Conservation (phyloP, 2,113 vertebrate species). For the Cygnus buccinator region DNA sequence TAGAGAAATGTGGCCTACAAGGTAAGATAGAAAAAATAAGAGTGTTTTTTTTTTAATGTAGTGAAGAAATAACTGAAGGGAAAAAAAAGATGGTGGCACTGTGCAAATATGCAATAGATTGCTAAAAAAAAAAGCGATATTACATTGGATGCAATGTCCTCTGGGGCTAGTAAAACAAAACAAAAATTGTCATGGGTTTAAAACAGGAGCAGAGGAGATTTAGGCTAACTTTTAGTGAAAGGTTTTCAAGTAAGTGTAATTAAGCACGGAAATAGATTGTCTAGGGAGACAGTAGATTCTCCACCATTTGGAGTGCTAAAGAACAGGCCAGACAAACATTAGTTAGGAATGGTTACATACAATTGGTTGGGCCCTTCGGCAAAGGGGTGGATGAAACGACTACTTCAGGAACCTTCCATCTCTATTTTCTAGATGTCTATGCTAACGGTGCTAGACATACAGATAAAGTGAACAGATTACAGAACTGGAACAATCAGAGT, state of each 20-base stretch:
- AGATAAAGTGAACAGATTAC: background rate
- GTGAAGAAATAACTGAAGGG: background rate
- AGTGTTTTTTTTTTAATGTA: background rate
- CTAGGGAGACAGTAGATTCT: background rate
- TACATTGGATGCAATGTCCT: background rate
- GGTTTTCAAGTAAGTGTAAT: constrained; percentile 7
- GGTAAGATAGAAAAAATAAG: background rate
- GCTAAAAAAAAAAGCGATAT: background rate
- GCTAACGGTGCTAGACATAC: background rate
- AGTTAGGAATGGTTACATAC: background rate
- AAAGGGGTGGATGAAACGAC: background rate
- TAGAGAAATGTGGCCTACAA: background rate
- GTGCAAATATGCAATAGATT: background rate
- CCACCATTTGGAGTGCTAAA: background rate
- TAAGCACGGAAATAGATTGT: constrained; percentile 5
- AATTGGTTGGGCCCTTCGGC: background rate
- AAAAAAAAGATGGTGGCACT: background rate
- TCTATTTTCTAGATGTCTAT: background rate
- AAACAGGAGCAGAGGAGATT: constrained; percentile 6
- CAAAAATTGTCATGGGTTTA: background rate
- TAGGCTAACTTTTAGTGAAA: constrained; percentile 6
- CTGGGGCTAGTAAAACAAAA: background rate
- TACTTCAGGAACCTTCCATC: background rate
- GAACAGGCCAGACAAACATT: background rate
- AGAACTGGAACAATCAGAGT: background rate